Base-by-base conservation (phyloP, 2,888 invertebrate genomes). In the Drosophila flavopinicola region DNA sequence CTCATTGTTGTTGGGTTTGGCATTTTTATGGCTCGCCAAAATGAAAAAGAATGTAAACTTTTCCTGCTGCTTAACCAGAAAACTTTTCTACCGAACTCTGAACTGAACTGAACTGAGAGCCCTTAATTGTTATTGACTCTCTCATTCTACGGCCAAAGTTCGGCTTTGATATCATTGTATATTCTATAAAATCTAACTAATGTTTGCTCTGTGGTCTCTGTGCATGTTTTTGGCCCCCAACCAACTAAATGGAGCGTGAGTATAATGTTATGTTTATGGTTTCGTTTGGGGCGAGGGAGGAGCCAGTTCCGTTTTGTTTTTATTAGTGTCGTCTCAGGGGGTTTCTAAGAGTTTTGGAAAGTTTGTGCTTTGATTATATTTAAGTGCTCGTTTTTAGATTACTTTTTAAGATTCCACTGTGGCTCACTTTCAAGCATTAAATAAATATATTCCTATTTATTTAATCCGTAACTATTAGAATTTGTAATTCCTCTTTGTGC, bases 111-210 rank as follows among this genome's bases (percentile, higher is more conserved):
- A n/a, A n/a, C n/a, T n/a, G n/a, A n/a, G 44, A 57, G 49, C 56
- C 70, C 79, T 58, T 79, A 76, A 79, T 86, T 79, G 77, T 86
- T 86, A 79, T 79, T 86, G 87, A 86, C 82, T 84, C 69, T 67
- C 75, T 58, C 51, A 13, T 29, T 48, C 32, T 54, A n/a, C 15
- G 1, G 13, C 7, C 33, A 48, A 53, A 53, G 24, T 48, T 65
- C 42, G 24, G 17, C 37, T 58, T 57, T 57, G 32, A 45, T 66
- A 33, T 44, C 47, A 35, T 35, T 53, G 20, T 24, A 24, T 52
- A 58, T 74, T 60, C 56, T 56, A 75, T 63, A 51, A 67, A 53
- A 61, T 52, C 38, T 33, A 42, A 30, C 70, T 52, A 76, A 66
- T 66, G 72, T 37, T 41, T 47, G 42, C 30, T 42, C 56, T 44